Percentiles rank a stretch among this genome's conserved stretches.
phyloP scores from a whole-genome alignment of 2,797 vertebrate species.

The Aplochiton taeniatus region DNA sequence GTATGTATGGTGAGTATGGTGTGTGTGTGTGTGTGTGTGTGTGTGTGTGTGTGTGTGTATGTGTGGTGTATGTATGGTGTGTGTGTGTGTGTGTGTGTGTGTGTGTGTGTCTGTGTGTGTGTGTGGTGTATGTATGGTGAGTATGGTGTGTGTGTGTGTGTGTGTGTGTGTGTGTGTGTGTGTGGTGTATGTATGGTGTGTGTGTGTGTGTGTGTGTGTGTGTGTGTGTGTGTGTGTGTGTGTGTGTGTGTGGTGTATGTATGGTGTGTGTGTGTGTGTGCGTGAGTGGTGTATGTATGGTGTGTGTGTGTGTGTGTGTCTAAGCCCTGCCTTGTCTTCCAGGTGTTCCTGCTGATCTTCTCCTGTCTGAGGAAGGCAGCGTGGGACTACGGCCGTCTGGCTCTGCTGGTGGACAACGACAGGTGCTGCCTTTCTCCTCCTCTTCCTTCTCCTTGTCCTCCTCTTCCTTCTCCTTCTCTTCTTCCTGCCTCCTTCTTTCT shows the following conservation, averaged over 20 bases:
- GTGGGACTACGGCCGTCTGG: slow-evolving; percentile 96
- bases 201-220: not conserved
- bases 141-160: not conserved
- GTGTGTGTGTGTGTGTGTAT: slow-evolving; percentile 7
- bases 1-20: not conserved
- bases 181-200: slow-evolving; percentile 2
- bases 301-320: not conserved
- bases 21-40: not conserved
- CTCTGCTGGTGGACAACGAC: slow-evolving; percentile 94
- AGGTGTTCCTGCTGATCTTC: slow-evolving; percentile 90
- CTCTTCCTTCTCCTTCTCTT: not conserved
- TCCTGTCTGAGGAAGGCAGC: slow-evolving; percentile 96
- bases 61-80: slow-evolving; percentile 15
- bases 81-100: slow-evolving; percentile 16
- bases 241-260: not conserved
- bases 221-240: not conserved
- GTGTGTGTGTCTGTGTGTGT: slow-evolving; percentile 1
- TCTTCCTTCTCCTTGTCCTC: not conserved
- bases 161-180: slow-evolving; percentile 12
- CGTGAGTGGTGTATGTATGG: not conserved
- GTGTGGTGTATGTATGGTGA: no score
- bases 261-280: slow-evolving; percentile 1
- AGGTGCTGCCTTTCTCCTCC: slow-evolving; percentile 63
- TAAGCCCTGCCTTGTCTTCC: slow-evolving; percentile 32
- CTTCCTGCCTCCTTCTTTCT: not conserved